Conservation (phyloP, 2,888 invertebrate species). For the Rambutsinella grinnellia region DNA sequence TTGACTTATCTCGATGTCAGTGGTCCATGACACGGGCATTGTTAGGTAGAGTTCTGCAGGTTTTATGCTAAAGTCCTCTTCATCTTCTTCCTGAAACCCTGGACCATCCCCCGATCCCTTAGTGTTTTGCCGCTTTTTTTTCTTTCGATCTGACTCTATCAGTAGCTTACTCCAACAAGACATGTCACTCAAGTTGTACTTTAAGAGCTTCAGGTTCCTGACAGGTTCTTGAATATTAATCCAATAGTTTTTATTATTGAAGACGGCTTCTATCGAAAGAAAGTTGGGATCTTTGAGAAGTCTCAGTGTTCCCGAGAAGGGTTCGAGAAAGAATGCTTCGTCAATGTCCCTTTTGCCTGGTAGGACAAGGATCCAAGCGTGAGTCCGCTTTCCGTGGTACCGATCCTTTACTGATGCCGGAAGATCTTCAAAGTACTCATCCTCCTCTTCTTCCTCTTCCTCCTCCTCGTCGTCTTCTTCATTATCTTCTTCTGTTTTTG, state of each 20-base stretch:
- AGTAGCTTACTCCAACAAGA: slow-evolving; percentile 62
- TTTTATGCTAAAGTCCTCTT: slow-evolving; percentile 54
- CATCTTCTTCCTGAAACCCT: slow-evolving; percentile 65
- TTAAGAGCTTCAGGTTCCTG: slow-evolving; percentile 43
- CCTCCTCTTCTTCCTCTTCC: slow-evolving; percentile 66
- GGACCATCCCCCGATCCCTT: slow-evolving; percentile 18
- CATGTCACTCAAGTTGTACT: slow-evolving; percentile 58
- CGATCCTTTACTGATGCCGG: slow-evolving; percentile 75
- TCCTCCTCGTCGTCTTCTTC: slow-evolving; percentile 69
- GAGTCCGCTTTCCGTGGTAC: slow-evolving; percentile 74
- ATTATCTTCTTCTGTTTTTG: slow-evolving; percentile 26
- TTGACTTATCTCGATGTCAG: slow-evolving; percentile 76
- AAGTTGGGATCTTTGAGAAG: slow-evolving; percentile 76
- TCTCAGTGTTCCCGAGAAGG: slow-evolving; percentile 81
- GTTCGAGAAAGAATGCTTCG: slow-evolving; percentile 85
- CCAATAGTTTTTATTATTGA: slow-evolving; percentile 90
- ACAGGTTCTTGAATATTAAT: slow-evolving; percentile 69
- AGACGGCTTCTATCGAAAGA: slow-evolving; percentile 84
- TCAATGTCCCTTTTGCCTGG: slow-evolving; percentile 75
- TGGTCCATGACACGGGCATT: slow-evolving; percentile 82
- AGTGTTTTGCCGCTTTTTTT: slow-evolving; percentile 21
- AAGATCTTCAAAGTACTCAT: slow-evolving; percentile 69
- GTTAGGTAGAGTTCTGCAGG: slow-evolving; percentile 79
- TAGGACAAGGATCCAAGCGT: slow-evolving; percentile 86
- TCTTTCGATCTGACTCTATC: slow-evolving; percentile 50